Base-by-base conservation (phyloP, 2,888 invertebrate genomes). In the Ennomos fuscantarius region DNA sequence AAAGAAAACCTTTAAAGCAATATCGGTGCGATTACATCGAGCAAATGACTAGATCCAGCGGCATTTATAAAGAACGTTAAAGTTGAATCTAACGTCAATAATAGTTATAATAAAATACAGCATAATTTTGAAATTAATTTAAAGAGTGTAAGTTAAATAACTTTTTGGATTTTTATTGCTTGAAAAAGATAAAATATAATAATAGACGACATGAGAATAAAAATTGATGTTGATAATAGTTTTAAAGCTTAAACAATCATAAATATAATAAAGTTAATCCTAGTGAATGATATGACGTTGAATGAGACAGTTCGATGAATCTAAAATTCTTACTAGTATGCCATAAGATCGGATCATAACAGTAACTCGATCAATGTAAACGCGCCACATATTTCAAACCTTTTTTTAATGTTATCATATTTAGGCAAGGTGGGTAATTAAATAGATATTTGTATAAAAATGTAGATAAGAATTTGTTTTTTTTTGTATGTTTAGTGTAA, bases 1-100 rank as follows among this genome's bases (percentile, higher is more conserved):
- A 79, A 72, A 60, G 65, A 65, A 57, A 66, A 51, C 46, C 56
- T 41, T 41, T 52, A 47, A 40, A 52, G 42, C 43, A 68, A 67
- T 56, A 56, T 48, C 6, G 63, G 59, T 59, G 51, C 47, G 46
- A 47, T 56, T 54, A 49, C 49, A 50, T 46, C 53, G 50, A 59
- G 15, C 55, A 36, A 60, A 58, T 58, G 11, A 51, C 48, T 60
- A 41, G 55, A 36, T 45, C 42, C 32, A 51, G 37, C 24, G 24
- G 5, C 24, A 24, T 24, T 24, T 6, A 24, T 24, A 24, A 24
- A 15, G 24, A 24, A 24, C 24, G 24, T 15, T 1, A 15, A 15
- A 15, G 15, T 15, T 15, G 3, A 3, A 15, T 24, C 6, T 6
- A 24, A 24, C 24, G 24, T 24, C 6, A 24, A 24, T 5, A 24